Evolutionary conservation across 2,113 vertebrate genomes (phyloP).

Genomic region (Excalfactoria chinensis): DNA sequence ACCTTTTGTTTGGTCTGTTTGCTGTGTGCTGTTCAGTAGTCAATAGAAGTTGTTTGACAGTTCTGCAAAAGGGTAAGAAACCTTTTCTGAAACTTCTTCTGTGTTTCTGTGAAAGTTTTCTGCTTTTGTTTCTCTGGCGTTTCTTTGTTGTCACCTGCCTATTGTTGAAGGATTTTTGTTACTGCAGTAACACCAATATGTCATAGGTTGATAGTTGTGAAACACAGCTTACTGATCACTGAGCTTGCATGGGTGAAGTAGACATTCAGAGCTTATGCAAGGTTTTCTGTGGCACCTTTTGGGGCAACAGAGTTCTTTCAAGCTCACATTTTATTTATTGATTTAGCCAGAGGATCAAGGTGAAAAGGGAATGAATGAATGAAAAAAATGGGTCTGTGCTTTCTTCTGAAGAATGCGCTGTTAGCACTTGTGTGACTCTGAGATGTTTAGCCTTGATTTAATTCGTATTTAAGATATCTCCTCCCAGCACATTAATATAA

Average conservation of each 20-base stretch:
- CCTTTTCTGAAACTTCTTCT: conserved; percentile 71
- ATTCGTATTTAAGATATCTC: conserved; percentile 68
- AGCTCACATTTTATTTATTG: conserved; percentile 14
- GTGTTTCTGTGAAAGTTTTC: conserved; percentile 70
- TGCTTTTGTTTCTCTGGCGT: conserved; percentile 40
- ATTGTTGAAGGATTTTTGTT: background rate
- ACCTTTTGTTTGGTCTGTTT: conserved; percentile 79
- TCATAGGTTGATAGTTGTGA: background rate
- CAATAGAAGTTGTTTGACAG: conserved; percentile 68
- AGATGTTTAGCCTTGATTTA: conserved; percentile 73
- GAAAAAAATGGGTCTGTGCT: background rate
- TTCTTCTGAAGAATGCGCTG: conserved; percentile 40
- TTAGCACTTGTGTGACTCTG: conserved; percentile 25
- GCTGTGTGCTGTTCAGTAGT: conserved; percentile 75
- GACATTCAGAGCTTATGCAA: background rate
- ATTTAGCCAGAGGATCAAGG: conserved; percentile 44
- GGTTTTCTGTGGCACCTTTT: background rate
- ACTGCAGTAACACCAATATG: background rate
- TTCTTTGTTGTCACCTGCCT: conserved; percentile 24
- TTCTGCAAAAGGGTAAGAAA: conserved; percentile 61
- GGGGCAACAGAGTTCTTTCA: background rate
- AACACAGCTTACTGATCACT: background rate
- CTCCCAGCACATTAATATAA: conserved; percentile 72
- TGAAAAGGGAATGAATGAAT: background rate
- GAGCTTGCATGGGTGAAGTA: conserved; percentile 41